A percentile compares a stretch with the other conserved stretches of the same genome.
phyloP scores from a whole-genome alignment of 2,797 vertebrate species.

The Stomatorhinus walkeri region DNA sequence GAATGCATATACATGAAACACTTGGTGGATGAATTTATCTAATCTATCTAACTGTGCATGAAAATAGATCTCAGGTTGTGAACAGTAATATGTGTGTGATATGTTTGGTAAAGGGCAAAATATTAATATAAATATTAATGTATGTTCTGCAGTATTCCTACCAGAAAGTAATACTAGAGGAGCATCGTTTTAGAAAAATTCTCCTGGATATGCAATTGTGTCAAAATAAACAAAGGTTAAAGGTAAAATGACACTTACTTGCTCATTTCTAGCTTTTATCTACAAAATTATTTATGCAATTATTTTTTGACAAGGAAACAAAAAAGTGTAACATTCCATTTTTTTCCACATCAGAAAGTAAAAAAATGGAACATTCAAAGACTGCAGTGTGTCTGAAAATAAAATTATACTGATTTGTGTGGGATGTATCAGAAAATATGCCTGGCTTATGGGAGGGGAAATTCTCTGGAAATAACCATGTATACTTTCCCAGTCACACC shows the following conservation, averaged over 20 bases:
- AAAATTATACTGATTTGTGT: not conserved
- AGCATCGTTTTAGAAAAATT: not conserved
- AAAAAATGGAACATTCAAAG: not conserved
- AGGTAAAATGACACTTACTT: not conserved
- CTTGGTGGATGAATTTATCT: not conserved
- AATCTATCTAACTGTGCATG: not conserved
- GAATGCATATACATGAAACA: not conserved
- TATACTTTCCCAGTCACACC: not conserved
- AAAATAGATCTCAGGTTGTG: not conserved
- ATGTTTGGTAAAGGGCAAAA: not conserved
- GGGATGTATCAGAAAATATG: constrained; percentile 12
- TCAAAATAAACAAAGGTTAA: not conserved
- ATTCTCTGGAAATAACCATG: constrained; percentile 1
- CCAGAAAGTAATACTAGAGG: not conserved
- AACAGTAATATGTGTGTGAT: not conserved
- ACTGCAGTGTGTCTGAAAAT: not conserved
- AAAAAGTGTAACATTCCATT: not conserved
- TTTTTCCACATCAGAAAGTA: not conserved
- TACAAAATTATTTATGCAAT: not conserved
- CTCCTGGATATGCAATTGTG: not conserved
- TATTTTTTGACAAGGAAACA: not conserved
- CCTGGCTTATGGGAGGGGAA: constrained; percentile 10
- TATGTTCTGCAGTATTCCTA: not conserved
- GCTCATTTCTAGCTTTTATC: not conserved
- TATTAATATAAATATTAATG: not conserved